Conservation (phyloP, 2,888 invertebrate genomes). For the Digitonthophagus gazella region DNA sequence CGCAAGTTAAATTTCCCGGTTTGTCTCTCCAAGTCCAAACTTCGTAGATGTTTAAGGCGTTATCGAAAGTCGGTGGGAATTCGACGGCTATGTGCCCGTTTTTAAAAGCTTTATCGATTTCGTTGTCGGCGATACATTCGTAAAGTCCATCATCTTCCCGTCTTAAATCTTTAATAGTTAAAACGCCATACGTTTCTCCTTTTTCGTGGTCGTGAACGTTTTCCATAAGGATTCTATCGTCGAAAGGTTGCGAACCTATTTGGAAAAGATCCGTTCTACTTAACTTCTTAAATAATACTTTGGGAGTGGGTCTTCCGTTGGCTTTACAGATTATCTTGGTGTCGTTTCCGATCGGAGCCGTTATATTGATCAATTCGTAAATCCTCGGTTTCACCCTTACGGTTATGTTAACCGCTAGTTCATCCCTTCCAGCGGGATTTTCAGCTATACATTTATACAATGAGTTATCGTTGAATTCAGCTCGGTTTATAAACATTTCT, state of each 20-base stretch:
- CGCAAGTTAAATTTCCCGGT: conserved; percentile 81
- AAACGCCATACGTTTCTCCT: conserved; percentile 62
- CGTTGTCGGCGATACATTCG: conserved; percentile 80
- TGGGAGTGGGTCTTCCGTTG: conserved; percentile 77
- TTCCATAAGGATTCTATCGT: conserved; percentile 67
- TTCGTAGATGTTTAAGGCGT: conserved; percentile 66
- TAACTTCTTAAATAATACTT: conserved; percentile 75
- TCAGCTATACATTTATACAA: conserved; percentile 77
- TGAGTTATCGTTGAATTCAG: conserved; percentile 75
- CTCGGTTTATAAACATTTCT: conserved; percentile 68
- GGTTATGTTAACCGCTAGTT: conserved; percentile 66
- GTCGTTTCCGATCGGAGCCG: conserved; percentile 62
- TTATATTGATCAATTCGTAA: conserved; percentile 72
- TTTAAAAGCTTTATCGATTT: conserved; percentile 66
- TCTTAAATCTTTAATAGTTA: conserved; percentile 65
- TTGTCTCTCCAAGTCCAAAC: conserved; percentile 81
- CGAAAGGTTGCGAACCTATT: conserved; percentile 62
- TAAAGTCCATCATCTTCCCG: conserved; percentile 84
- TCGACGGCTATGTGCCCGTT: conserved; percentile 83
- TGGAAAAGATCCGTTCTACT: conserved; percentile 61
- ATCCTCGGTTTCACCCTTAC: conserved; percentile 79
- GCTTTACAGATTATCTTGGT: conserved; percentile 74
- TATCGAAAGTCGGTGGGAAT: conserved; percentile 77
- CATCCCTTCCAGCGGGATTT: conserved; percentile 74
- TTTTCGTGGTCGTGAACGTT: conserved; percentile 55